Evolutionary conservation across 2,888 invertebrate genomes (phyloP).

Genomic region (Sepiola atlantica): DNA sequence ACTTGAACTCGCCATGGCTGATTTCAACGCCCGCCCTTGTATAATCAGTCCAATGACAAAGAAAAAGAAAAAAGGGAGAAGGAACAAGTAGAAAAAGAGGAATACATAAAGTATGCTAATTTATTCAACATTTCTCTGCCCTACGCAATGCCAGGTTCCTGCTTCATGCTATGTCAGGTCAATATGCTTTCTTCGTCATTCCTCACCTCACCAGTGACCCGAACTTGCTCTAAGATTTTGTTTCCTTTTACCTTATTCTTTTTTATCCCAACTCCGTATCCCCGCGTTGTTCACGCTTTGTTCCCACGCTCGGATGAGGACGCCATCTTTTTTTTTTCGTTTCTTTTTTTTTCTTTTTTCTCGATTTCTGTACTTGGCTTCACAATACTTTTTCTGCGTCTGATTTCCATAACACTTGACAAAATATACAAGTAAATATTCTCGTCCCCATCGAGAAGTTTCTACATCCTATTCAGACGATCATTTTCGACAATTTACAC

Average conservation of each 20-base stretch:
- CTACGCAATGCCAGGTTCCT: neutral
- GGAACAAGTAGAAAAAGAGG: neutral
- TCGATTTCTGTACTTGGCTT: neutral
- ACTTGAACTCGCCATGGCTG: too few relatives aligned
- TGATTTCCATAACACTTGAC: slow-evolving; percentile 22
- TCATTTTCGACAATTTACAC: neutral
- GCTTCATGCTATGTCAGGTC: neutral
- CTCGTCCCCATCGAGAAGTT: neutral
- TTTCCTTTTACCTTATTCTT: neutral
- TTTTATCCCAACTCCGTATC: neutral
- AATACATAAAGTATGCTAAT: neutral
- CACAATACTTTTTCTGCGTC: neutral
- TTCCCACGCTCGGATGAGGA: neutral
- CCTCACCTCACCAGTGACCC: neutral
- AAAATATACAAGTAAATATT: slow-evolving; percentile 32
- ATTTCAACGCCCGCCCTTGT: too few relatives aligned
- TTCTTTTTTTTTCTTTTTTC: neutral
- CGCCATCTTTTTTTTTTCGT: neutral
- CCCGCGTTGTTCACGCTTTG: neutral
- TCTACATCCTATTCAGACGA: neutral
- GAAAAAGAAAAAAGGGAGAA: neutral
- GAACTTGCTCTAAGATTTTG: neutral
- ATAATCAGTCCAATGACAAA: neutral
- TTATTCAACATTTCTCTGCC: neutral
- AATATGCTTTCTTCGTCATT: neutral